Base-by-base conservation (phyloP, 1,140 invertebrate species). In the Sipha flava region DNA sequence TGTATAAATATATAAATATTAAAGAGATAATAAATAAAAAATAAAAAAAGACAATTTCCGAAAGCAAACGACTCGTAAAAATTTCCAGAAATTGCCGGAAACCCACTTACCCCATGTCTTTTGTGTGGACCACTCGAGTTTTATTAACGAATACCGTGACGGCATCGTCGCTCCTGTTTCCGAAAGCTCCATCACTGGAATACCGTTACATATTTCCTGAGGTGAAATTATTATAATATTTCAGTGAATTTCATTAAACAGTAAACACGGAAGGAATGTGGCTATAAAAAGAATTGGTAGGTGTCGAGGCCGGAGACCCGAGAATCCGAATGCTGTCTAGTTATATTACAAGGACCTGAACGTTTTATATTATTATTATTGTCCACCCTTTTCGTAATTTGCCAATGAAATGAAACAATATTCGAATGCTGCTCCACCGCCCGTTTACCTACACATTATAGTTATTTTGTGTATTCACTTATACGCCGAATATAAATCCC, bases 71-170 rank as follows among this genome's bases (percentile, higher is more conserved):
- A 34, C 29, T 62, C 29, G 57, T 62, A 31, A 34, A 62, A 34
- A 62, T 31, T 31, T 62, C 57, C 6, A 3, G 57, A 34, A 62
- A 62, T 29, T 6, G 26, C 29, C 29, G 18, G 57, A 18, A 31
- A 31, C 18, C 57, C 57, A 12, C n/a, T 37, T n/a, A 10, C 21
- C 31, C 1, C 7, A 31, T 16, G 45, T 21, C 3, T 66, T 40
- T 66, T 66, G 37, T 37, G n/a, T 66, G 31, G 6, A 18, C 57
- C 21, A 66, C 62, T 66, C 23, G 62, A 66, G 12, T 66, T 66
- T 66, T 40, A 66, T 66, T 66, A 21, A 66, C 62, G 34, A 66
- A 40, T n/a, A n/a, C n/a, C n/a, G n/a, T n/a, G n/a, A n/a, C n/a
- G n/a, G n/a, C n/a, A n/a, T n/a, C n/a, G n/a, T n/a, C n/a, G n/a